These are phyloP conservation scores for Drosophila funebris DNA, from an alignment of 1,140 invertebrate species.

Conservation along the genomic window DNA sequence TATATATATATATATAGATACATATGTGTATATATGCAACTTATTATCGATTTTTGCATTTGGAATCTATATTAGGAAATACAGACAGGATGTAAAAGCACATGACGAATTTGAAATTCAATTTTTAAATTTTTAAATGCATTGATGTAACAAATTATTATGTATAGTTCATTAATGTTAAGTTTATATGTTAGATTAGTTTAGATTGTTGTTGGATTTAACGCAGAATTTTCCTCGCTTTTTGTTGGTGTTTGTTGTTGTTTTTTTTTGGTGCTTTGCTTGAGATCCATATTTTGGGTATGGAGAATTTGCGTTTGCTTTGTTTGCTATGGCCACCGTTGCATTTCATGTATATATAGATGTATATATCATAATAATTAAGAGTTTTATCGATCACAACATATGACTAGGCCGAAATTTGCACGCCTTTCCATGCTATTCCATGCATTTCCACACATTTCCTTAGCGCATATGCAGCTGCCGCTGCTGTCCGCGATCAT, in stretches of 20 bases:
- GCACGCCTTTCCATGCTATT: not conserved
- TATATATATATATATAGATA: constrained; percentile 8
- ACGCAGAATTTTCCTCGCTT: not conserved
- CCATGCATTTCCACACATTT: not conserved
- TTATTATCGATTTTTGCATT: constrained; percentile 35
- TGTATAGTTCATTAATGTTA: constrained; percentile 26
- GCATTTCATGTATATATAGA: too few species aligned
- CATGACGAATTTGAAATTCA: constrained; percentile 59
- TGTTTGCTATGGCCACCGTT: constrained; percentile 35
- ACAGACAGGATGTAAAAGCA: constrained; percentile 71
- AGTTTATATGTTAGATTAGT: not conserved
- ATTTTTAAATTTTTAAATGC: constrained; percentile 70
- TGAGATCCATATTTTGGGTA: constrained; percentile 21
- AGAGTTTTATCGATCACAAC: constrained; percentile 12
- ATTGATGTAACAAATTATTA: constrained; percentile 66
- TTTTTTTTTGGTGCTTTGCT: constrained; percentile 31
- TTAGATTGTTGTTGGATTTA: not conserved
- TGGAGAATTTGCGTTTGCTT: constrained; percentile 18
- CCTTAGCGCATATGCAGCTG: constrained; percentile 53
- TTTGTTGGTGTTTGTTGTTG: not conserved
- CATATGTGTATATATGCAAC: constrained; percentile 1
- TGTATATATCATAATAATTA: constrained; percentile 22
- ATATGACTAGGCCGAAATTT: constrained; percentile 40
- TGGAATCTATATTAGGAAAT: constrained; percentile 53
- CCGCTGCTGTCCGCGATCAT: constrained; percentile 85